phyloP scores from a whole-genome alignment of 1,140 invertebrate genomes.

The Bombus sylvicola region DNA sequence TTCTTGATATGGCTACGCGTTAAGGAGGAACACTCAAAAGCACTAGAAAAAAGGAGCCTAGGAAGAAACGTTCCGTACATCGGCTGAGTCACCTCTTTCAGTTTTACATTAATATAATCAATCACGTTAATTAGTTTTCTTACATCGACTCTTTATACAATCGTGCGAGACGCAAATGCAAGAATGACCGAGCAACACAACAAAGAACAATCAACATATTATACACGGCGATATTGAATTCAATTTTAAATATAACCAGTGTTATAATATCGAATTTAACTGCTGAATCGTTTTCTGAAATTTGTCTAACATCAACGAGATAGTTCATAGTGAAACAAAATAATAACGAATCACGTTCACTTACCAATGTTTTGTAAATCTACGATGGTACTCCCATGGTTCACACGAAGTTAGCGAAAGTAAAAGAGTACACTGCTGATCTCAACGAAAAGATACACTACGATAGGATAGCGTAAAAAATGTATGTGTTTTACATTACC shows the following conservation, averaged over 20 bases:
- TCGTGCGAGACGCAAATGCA: slow-evolving; percentile 4
- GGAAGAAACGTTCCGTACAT: neutral
- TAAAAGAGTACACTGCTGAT: slow-evolving; percentile 38
- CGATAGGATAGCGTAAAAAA: neutral
- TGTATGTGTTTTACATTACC: slow-evolving; percentile 18
- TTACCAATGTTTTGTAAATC: slow-evolving; percentile 19
- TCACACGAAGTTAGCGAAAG: neutral
- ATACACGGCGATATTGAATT: slow-evolving; percentile 42
- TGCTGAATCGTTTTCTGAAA: slow-evolving; percentile 21
- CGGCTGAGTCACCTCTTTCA: neutral
- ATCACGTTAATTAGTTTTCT: neutral
- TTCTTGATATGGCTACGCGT: neutral
- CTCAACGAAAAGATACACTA: slow-evolving; percentile 17
- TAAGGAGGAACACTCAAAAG: neutral
- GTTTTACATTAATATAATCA: neutral
- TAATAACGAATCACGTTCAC: neutral
- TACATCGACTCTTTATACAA: slow-evolving; percentile 11
- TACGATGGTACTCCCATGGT: neutral
- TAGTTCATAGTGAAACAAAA: neutral
- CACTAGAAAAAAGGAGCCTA: slow-evolving; percentile 3
- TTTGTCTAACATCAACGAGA: slow-evolving; percentile 33
- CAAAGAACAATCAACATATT: slow-evolving; percentile 60
- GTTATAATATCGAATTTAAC: slow-evolving; percentile 4
- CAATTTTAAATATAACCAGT: slow-evolving; percentile 39
- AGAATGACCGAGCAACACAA: slow-evolving; percentile 48